Evolutionary conservation across 2,113 vertebrate species (phyloP), one percentile per base, ranked within the genome.

Genomic region (Vicugna pacos): DNA sequence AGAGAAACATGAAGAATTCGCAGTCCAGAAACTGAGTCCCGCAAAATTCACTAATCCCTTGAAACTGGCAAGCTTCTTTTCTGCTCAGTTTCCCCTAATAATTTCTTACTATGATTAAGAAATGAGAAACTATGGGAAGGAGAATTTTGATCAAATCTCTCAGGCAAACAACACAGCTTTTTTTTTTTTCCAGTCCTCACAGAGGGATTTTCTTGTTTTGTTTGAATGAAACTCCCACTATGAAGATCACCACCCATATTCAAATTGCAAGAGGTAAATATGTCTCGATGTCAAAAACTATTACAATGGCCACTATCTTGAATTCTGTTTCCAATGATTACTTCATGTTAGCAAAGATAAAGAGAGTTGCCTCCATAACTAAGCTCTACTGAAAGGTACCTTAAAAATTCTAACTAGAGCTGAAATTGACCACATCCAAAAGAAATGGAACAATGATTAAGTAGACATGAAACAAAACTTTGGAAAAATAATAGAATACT

Each of bases 1-100:
- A 75, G 62, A 89, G 72, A 91, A 88, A 91, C 28, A 91, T 28
- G 30, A 81, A 92, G 96, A 96, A 82, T 72, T 81, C 60, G 86
- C 38, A 72, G 46, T 72, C 30, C 73, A 38, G 46, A 75, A 93
- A 90, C 5, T 81, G 17, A 75, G 24, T 75, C 50, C 38, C 26
- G 42, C 67, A 85, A 48, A 94, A 54, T 35, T 24, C 12, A 58
- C 26, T 50, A n/a, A 72, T 79, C 14, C 50, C 62, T 26, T 14
- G 19, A 16, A 26, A 79, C 32, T 75, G 46, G 35, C 28, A 20
- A n/a, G 14, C 46, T 89, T 89, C 70, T 46, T 62, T 89, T 30
- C 30, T 52, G 70, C 52, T 82, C 60, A 77, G 62, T 83, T 77
- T 64, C 62, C 67, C 60, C 50, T 64, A 97, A 76, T 70, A 88